Evolutionary conservation across 2,888 invertebrate species (phyloP).

Genomic region (Catocala sponsa): DNA sequence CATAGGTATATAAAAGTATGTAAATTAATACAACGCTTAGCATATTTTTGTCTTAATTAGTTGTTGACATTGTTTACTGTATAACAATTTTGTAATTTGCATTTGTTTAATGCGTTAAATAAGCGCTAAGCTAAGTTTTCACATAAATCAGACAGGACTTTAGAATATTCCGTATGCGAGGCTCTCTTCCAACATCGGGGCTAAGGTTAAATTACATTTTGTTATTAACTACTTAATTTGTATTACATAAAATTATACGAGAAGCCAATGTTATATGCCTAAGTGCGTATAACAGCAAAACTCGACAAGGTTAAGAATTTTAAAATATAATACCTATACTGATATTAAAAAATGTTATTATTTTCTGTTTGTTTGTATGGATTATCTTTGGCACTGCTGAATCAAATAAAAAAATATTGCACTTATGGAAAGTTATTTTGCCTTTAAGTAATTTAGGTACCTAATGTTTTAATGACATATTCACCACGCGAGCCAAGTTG

Average conservation of each 20-base stretch:
- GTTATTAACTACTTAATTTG: conserved; percentile 47
- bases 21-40: not conserved
- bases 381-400: too few relatives aligned
- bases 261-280: not conserved
- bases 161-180: conserved; percentile 39
- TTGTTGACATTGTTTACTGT: conserved; percentile 8
- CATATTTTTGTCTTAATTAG: not conserved
- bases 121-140: conserved; percentile 49
- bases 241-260: conserved; percentile 36
- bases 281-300: not conserved
- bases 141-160: conserved; percentile 57
- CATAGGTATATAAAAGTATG: too few relatives aligned
- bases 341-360: too few relatives aligned
- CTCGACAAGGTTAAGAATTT: too few relatives aligned
- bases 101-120: conserved; percentile 46
- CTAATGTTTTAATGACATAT: too few relatives aligned
- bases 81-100: conserved; percentile 34
- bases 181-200: conserved; percentile 31
- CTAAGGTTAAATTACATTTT: conserved; percentile 41
- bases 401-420: too few relatives aligned
- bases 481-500: too few relatives aligned
- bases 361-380: not conserved
- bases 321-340: too few relatives aligned
- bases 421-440: too few relatives aligned
- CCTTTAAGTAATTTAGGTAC: too few relatives aligned